Evolutionary conservation across 1,140 invertebrate genomes (phyloP).

Genomic region (Papilio aristodemus): DNA sequence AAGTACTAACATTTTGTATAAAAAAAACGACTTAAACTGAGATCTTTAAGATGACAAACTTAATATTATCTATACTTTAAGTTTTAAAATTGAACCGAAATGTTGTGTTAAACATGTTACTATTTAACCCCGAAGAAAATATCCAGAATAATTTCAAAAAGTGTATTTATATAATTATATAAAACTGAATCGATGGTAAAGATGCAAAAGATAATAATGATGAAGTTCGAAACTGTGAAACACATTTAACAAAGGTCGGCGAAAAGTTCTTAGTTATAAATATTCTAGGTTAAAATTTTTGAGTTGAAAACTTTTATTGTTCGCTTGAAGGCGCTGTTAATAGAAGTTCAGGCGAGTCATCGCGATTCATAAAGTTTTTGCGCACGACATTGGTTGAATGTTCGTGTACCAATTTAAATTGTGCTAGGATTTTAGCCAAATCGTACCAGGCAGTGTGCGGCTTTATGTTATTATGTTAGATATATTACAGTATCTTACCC

Average conservation of each 20-base stretch:
- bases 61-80: too few relatives aligned
- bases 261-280: neutral
- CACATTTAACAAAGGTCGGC: neutral
- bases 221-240: neutral
- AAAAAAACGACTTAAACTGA: too few relatives aligned
- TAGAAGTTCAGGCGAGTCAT: neutral
- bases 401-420: neutral
- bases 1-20: too few relatives aligned
- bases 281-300: constrained; percentile 3
- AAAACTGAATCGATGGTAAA: too few relatives aligned
- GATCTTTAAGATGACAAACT: too few relatives aligned
- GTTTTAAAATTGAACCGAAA: too few relatives aligned
- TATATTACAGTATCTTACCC: neutral
- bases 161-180: too few relatives aligned
- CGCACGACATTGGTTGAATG: neutral
- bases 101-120: too few relatives aligned
- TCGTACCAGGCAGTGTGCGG: neutral
- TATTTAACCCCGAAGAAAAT: too few relatives aligned
- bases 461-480: neutral
- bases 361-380: neutral
- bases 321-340: constrained; percentile 12
- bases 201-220: neutral
- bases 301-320: neutral
- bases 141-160: too few relatives aligned
- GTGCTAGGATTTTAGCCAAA: neutral